These are phyloP conservation scores for Drosophila sordidapex DNA, from an alignment of 2,888 invertebrate species.

Conservation along the genomic window DNA sequence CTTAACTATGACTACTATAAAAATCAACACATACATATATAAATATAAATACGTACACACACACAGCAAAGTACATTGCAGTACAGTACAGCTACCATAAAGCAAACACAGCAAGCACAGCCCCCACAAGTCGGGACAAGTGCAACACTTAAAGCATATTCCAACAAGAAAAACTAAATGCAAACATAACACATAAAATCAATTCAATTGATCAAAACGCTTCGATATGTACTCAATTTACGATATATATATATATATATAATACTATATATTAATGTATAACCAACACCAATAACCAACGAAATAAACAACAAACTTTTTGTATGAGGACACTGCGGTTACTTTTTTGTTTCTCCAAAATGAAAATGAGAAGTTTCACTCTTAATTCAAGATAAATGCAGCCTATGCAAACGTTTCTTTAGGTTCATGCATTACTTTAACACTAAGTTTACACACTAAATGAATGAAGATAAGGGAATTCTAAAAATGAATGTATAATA, in stretches of 20 bases:
- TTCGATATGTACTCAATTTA: slow-evolving; percentile 76
- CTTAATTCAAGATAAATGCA: slow-evolving; percentile 42
- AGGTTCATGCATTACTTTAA: slow-evolving; percentile 58
- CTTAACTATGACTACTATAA: slow-evolving; percentile 54
- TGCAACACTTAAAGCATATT: slow-evolving; percentile 46
- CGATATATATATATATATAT: slow-evolving; percentile 51
- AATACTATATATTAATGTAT: slow-evolving; percentile 54
- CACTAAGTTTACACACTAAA: slow-evolving; percentile 56
- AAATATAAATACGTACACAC: slow-evolving; percentile 26
- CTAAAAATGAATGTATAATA: slow-evolving; percentile 71
- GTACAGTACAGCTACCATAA: slow-evolving; percentile 22
- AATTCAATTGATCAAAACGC: slow-evolving; percentile 75
- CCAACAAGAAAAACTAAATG: slow-evolving; percentile 35
- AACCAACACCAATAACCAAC: slow-evolving; percentile 71
- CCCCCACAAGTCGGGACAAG: slow-evolving; percentile 32
- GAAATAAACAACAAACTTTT: slow-evolving; percentile 51
- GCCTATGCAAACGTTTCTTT: slow-evolving; percentile 48
- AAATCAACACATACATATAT: slow-evolving; percentile 44
- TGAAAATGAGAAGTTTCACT: slow-evolving; percentile 42
- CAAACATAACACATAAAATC: slow-evolving; percentile 42
- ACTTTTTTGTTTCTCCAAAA: slow-evolving; percentile 22
- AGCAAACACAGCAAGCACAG: slow-evolving; percentile 39
- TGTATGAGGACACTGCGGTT: slow-evolving; percentile 46
- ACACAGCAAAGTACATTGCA: slow-evolving; percentile 17
- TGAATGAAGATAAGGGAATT: slow-evolving; percentile 63